phyloP scores from a whole-genome alignment of 2,888 invertebrate genomes.

The Augochlorella aurata region DNA sequence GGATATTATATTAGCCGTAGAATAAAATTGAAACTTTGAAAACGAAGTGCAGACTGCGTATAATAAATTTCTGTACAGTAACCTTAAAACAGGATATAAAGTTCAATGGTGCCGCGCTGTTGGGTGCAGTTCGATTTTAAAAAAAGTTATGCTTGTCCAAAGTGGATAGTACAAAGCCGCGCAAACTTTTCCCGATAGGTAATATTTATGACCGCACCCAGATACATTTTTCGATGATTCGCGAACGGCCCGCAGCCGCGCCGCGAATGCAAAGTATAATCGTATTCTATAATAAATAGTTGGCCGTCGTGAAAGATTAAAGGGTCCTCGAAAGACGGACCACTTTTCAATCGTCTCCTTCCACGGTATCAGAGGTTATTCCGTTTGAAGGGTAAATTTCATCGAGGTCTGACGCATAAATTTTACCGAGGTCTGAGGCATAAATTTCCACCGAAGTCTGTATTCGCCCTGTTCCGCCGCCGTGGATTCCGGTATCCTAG shows the following conservation, averaged over 20 bases:
- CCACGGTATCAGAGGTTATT: slow-evolving; percentile 19
- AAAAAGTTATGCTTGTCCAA: neutral
- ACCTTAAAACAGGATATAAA: neutral
- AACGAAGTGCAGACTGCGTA: neutral
- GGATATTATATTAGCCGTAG: neutral
- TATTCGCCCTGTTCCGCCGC: slow-evolving; percentile 42
- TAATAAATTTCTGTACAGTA: neutral
- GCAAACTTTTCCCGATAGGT: neutral
- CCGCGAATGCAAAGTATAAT: neutral
- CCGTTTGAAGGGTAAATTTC: slow-evolving; percentile 51
- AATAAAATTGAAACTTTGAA: neutral
- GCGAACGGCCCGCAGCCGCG: neutral
- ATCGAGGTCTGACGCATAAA: slow-evolving; percentile 37
- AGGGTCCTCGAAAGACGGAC: slow-evolving; percentile 3
- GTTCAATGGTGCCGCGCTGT: neutral
- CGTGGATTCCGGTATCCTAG: slow-evolving; percentile 61
- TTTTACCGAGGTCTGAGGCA: slow-evolving; percentile 33
- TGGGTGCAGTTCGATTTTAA: neutral
- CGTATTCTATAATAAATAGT: slow-evolving; percentile 12
- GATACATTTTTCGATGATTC: slow-evolving; percentile 1
- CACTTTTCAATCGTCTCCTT: slow-evolving; percentile 29
- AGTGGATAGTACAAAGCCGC: slow-evolving; percentile 2
- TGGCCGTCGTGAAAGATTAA: slow-evolving; percentile 14
- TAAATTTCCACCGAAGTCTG: slow-evolving; percentile 43
- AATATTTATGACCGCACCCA: slow-evolving; percentile 10